Base-by-base conservation (phyloP, 2,113 vertebrate species). In the Lepidothrix coronata region DNA sequence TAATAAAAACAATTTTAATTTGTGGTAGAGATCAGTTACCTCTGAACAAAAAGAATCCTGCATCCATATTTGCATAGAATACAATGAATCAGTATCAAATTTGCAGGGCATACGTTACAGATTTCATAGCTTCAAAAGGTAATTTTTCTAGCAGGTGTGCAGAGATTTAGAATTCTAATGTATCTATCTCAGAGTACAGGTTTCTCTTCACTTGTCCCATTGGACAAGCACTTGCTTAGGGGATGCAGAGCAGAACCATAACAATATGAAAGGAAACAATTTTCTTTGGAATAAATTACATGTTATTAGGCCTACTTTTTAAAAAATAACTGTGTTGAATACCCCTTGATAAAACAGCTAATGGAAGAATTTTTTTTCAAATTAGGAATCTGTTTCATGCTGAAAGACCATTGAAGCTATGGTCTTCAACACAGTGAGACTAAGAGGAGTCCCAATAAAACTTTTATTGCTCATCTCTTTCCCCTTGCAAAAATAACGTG, bases 1-100 rank as follows among this genome's bases (percentile, higher is more conserved):
- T 96, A 94, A 95, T 89, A 92, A 95, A 97, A 96, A 51, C 11
- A 95, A 79, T 91, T 96, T 93, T 17, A 7, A 88, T 95, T 97
- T 95, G 30, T 77, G 75, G 31, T 75, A 77, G 88, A 88, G 89
- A 95, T 94, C 46, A 72, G 25, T 44, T 75, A 72, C 54, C 33
- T 95, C 83, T 89, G 63, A 95, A 78, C 37, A 96, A 72, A 81
- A 72, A 33, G n/a, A 73, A 71, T 33, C 78, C n/a, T 84, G 25
- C 46, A 54, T 66, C 48, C 52, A 33, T 25, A 81, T 88, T 89
- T 87, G n/a, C 28, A 95, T 78, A 73, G 31, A 67, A 49, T 37
- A 35, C 25, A 72, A 76, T 85, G 71, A 97, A 82, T 48, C 35
- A 75, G 11, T 70, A 88, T 85, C 24, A 87, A 72, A 82, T 93